Conservation (phyloP, 2,888 invertebrate species). For the Dicyrtomina minuta region DNA sequence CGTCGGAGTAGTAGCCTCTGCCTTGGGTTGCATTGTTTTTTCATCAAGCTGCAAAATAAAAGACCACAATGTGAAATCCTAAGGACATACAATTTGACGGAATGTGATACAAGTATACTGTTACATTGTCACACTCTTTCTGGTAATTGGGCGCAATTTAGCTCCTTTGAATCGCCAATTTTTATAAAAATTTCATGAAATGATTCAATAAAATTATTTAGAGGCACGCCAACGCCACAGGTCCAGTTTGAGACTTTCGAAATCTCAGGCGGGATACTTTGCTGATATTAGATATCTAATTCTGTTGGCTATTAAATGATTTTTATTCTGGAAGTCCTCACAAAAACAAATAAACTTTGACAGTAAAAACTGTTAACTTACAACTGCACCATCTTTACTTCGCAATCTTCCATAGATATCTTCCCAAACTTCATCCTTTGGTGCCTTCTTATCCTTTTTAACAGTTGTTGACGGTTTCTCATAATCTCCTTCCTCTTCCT, state of each 20-base stretch:
- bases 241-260: no score
- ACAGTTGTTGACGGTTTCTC: not conserved
- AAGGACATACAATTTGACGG: not conserved
- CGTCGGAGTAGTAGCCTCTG: constrained; percentile 51
- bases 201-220: no score
- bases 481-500: constrained; percentile 44
- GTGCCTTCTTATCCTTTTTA: constrained; percentile 30
- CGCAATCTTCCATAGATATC: constrained; percentile 91
- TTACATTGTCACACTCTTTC: no score
- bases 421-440: constrained; percentile 66
- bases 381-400: constrained; percentile 75
- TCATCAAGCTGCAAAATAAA: constrained; percentile 35
- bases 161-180: no score
- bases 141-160: no score
- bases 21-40: constrained; percentile 28
- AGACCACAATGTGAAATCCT: not conserved
- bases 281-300: no score
- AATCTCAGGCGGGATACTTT: no score
- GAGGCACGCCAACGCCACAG: no score
- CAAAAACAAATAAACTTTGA: no score
- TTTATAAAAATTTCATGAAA: no score
- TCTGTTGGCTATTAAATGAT: no score
- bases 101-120: not conserved
- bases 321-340: no score
- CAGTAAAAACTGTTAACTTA: constrained; percentile 57